Conservation (phyloP, 2,797 vertebrate genomes). For the Botia kubotai region DNA sequence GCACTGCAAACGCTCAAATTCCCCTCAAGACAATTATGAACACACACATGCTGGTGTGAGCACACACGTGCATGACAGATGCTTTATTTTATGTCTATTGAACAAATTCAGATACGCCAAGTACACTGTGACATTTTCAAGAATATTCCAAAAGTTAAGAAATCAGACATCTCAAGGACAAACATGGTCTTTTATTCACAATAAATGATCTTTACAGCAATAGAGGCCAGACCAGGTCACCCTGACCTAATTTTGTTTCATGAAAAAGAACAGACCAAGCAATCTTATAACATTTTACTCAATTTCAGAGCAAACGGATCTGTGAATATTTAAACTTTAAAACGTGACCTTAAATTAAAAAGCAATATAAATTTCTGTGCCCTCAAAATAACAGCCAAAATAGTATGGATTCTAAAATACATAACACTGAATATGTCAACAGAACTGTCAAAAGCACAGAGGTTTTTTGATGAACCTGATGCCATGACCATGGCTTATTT, state of each 20-base stretch:
- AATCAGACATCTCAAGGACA: conserved; percentile 23
- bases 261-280: background rate
- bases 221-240: background rate
- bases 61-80: background rate
- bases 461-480: conserved; percentile 10
- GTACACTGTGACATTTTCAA: conserved; percentile 6
- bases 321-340: background rate
- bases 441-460: background rate
- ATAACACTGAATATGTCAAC: background rate
- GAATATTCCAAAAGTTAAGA: background rate
- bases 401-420: background rate
- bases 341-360: background rate
- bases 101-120: background rate
- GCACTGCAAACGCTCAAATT: background rate
- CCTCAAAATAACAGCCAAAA: background rate
- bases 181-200: conserved; percentile 8
- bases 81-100: background rate
- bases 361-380: background rate
- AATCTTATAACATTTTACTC: background rate
- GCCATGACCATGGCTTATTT: conserved; percentile 21
- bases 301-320: background rate
- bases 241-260: background rate
- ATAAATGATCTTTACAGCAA: conserved; percentile 17
- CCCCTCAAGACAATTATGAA: background rate
- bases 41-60: background rate